Percentiles rank a stretch among this genome's conserved stretches.
Evolutionary conservation across 1,140 invertebrate species (phyloP).

Genomic region (Cydia fagiglandana): DNA sequence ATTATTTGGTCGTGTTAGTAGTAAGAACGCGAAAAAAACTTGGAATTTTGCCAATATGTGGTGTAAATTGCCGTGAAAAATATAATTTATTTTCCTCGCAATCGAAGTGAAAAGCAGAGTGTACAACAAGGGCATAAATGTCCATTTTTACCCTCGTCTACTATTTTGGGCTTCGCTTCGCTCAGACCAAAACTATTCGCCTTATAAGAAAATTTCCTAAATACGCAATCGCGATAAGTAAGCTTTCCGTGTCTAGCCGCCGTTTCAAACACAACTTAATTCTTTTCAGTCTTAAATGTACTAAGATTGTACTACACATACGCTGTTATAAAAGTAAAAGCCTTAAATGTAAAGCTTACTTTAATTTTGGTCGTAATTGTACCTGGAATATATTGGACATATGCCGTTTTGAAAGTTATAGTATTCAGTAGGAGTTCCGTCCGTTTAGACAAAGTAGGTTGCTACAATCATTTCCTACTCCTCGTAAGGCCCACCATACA

Average conservation of each 20-base stretch:
- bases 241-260: not conserved
- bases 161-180: too few relatives aligned
- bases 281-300: not conserved
- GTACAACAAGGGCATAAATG: too few relatives aligned
- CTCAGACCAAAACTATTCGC: not conserved
- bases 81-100: too few relatives aligned
- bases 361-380: not conserved
- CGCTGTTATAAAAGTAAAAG: not conserved
- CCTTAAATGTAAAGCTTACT: not conserved
- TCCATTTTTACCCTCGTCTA: too few relatives aligned
- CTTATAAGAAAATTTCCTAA: not conserved
- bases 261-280: not conserved
- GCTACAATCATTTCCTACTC: not conserved
- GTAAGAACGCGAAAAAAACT: too few relatives aligned
- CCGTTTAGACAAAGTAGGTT: slow-evolving; percentile 12
- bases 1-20: too few relatives aligned
- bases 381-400: not conserved
- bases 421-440: not conserved
- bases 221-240: not conserved
- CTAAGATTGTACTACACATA: not conserved
- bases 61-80: too few relatives aligned
- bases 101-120: too few relatives aligned
- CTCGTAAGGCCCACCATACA: too few relatives aligned
- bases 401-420: not conserved
- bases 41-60: not conserved